A percentile compares a stretch with the other conserved stretches of the same genome.
Conservation (phyloP, 1,140 invertebrate genomes). For the Drosophila seguyi region DNA sequence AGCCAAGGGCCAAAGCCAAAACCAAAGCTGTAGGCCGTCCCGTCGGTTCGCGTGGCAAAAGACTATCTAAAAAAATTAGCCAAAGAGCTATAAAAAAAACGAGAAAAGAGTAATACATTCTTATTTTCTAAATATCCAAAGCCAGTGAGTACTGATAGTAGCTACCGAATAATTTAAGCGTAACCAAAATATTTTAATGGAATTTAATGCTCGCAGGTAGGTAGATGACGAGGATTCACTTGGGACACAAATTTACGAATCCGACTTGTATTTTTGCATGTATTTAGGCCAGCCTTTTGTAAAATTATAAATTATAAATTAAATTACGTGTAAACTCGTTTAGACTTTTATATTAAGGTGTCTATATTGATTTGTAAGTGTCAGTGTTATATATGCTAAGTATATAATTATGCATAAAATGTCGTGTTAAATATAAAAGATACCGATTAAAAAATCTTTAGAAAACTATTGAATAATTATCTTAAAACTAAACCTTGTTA, state of each 20-base stretch:
- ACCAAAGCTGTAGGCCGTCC: no score
- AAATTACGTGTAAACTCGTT: not conserved
- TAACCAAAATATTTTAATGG: not conserved
- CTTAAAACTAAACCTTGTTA: not conserved
- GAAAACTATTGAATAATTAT: not conserved
- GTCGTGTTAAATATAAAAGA: no score
- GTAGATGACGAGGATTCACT: no score
- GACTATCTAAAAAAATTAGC: not conserved
- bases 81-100: not conserved
- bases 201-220: not conserved
- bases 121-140: not conserved
- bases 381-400: no score
- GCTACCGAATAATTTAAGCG: not conserved
- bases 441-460: no score
- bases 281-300: not conserved
- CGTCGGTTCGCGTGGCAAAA: no score
- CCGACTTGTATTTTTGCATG: not conserved
- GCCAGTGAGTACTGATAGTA: not conserved
- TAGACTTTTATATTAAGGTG: no score
- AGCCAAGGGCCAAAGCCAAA: not conserved
- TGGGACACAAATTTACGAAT: not conserved
- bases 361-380: no score
- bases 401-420: no score
- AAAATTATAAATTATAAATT: not conserved
- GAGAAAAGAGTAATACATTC: not conserved